Base-by-base conservation (phyloP, 2,113 vertebrate genomes). In the Oryzias woworae region DNA sequence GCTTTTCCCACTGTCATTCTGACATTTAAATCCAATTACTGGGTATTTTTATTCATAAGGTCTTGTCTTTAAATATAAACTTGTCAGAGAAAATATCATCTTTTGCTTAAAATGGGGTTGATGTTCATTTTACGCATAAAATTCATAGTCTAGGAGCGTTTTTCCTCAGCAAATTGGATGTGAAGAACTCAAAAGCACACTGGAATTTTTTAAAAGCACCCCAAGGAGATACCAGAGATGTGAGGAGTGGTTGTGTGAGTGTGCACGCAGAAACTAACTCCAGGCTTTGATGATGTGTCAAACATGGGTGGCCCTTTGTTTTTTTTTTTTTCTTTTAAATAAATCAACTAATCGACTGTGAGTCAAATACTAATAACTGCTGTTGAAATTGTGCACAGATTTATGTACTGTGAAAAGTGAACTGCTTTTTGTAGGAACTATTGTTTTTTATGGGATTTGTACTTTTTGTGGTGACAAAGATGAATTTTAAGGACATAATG, bases 101-200 rank as follows among this genome's bases (percentile, higher is more conserved):
- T 78, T 72, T 28, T 1, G 8, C 60, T 75, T 44, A 76, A 66
- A 82, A 36, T 16, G 53, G 69, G 72, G 53, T 69, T 75, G 58
- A 79, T 66, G 58, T 63, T 60, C 15, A 60, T 68, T 81, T 87
- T 80, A 77, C 73, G 82, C 56, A 60, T 36, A 75, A 58, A 81
- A 80, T 79, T 86, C 58, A 63, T 43, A 51, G 62, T 69, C 58
- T 61, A 44, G 69, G 46, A 58, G 58, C 43, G 53, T 88, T 86
- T 90, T 68, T 78, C 76, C 26, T 73, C 71, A 83, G 67, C 44
- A 80, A 85, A 88, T 78, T 84, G 62, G 64, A 78, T 60, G 61
- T 55, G 43, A 62, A 66, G 60, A 80, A 61, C 44, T 28, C 55
- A 77, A 77, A 20, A 65, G 69, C 57, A 60, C 56, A 36, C 57